Conservation (phyloP, 2,797 vertebrate species). For the Petrocephalus schoutedeni region DNA sequence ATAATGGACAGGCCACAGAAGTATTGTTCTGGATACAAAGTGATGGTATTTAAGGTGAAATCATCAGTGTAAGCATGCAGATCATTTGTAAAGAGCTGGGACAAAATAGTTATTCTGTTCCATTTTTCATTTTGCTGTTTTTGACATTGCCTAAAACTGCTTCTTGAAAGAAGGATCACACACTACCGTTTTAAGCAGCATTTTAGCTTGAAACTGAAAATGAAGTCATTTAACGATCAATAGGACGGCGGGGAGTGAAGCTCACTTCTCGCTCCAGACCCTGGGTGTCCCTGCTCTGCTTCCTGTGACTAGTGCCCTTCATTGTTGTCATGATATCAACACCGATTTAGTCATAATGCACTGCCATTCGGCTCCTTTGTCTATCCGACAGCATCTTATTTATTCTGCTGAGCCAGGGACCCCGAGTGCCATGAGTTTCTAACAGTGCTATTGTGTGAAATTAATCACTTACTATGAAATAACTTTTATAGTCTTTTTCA, state of each 20-base stretch:
- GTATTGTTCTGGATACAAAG: conserved; percentile 58
- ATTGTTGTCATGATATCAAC: conserved; percentile 56
- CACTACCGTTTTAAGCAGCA: background rate
- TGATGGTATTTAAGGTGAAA: conserved; percentile 63
- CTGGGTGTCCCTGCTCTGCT: conserved; percentile 23
- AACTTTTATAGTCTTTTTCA: conserved; percentile 81
- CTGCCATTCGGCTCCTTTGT: conserved; percentile 69
- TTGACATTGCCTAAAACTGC: background rate
- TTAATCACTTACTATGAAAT: conserved; percentile 79
- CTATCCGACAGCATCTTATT: conserved; percentile 53
- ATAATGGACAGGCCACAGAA: conserved; percentile 50
- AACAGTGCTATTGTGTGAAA: conserved; percentile 81
- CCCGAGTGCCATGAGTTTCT: conserved; percentile 74
- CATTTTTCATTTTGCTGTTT: background rate
- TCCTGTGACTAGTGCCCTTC: conserved; percentile 27
- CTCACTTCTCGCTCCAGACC: background rate
- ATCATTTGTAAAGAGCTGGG: conserved; percentile 13
- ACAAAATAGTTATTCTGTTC: background rate
- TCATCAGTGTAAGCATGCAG: conserved; percentile 53
- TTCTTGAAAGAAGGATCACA: background rate
- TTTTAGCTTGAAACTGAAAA: background rate
- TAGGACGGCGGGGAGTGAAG: background rate
- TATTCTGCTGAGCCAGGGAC: conserved; percentile 73
- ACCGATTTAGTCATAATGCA: conserved; percentile 60
- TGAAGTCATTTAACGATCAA: background rate